phyloP scores from a whole-genome alignment of 2,113 vertebrate species.

The Syrmaticus mikado region DNA sequence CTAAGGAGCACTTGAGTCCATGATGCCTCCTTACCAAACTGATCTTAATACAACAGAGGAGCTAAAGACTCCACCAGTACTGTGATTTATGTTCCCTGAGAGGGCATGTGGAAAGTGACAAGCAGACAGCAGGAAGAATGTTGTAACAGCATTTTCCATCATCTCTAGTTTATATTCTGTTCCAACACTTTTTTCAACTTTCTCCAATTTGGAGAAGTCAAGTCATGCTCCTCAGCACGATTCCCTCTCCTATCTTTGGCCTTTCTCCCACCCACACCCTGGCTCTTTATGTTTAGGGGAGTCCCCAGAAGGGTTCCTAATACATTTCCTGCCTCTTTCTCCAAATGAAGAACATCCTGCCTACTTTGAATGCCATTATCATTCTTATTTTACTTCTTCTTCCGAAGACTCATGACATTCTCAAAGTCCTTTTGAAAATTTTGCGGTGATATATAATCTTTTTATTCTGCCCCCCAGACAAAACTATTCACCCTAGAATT shows the following conservation, averaged over 20 bases:
- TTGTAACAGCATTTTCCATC: neutral
- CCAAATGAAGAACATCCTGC: neutral
- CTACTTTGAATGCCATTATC: neutral
- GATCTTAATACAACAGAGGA: neutral
- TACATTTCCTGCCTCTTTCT: neutral
- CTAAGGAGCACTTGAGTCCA: neutral
- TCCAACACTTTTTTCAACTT: neutral
- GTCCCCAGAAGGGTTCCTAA: neutral
- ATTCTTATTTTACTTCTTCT: neutral
- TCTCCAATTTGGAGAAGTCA: neutral
- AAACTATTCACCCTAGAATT: neutral
- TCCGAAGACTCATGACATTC: neutral
- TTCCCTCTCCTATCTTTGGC: neutral
- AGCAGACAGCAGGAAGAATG: neutral
- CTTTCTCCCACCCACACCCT: rapidly evolving
- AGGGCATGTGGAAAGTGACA: neutral
- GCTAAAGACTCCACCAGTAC: neutral
- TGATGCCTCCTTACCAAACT: neutral
- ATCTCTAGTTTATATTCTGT: neutral
- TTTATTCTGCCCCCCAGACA: neutral
- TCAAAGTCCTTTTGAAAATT: constrained; percentile 4
- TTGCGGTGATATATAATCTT: neutral
- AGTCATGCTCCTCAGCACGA: neutral
- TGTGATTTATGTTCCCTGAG: neutral
- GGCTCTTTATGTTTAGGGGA: neutral